phyloP scores from a whole-genome alignment of 2,888 invertebrate genomes.

The Coenonympha arcania region DNA sequence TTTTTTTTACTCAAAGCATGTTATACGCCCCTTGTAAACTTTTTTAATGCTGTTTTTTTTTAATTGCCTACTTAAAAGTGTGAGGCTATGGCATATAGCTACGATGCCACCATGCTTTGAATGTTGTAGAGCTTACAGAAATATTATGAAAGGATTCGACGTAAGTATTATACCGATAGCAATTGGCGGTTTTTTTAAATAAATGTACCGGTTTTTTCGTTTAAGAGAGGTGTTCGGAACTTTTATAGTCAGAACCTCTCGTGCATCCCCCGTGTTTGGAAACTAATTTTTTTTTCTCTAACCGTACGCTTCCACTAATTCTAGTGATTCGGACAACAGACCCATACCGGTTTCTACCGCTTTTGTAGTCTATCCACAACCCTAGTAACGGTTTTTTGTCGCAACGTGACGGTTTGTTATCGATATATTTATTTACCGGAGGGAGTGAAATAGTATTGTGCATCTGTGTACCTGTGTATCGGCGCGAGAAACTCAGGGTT shows the following conservation, averaged over 20 bases:
- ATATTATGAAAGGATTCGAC: constrained; percentile 24
- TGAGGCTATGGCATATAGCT: constrained; percentile 42
- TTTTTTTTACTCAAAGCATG: constrained; percentile 51
- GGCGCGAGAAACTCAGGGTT: constrained; percentile 50
- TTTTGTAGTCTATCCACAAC: constrained; percentile 67
- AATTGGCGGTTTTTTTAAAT: too few relatives aligned
- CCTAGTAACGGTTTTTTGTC: constrained; percentile 51
- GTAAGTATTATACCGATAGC: constrained; percentile 45
- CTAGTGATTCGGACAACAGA: constrained; percentile 51
- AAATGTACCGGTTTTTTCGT: constrained; percentile 31
- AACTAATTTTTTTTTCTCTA: constrained; percentile 48
- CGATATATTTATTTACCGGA: constrained; percentile 42
- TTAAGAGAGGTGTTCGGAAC: constrained; percentile 57
- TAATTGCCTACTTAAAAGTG: constrained; percentile 37
- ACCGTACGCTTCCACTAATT: constrained; percentile 72
- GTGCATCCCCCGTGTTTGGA: constrained; percentile 69
- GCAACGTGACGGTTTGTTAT: constrained; percentile 58
- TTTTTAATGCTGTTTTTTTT: constrained; percentile 36
- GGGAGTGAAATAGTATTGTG: constrained; percentile 71
- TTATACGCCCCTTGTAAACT: constrained; percentile 46
- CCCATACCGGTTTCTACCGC: constrained; percentile 38
- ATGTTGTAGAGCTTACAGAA: constrained; percentile 58
- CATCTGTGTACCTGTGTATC: constrained; percentile 69
- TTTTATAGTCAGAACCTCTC: constrained; percentile 42
- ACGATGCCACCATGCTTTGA: constrained; percentile 59